Conservation (phyloP, 2,797 vertebrate genomes). For the Clarias fuscus region DNA sequence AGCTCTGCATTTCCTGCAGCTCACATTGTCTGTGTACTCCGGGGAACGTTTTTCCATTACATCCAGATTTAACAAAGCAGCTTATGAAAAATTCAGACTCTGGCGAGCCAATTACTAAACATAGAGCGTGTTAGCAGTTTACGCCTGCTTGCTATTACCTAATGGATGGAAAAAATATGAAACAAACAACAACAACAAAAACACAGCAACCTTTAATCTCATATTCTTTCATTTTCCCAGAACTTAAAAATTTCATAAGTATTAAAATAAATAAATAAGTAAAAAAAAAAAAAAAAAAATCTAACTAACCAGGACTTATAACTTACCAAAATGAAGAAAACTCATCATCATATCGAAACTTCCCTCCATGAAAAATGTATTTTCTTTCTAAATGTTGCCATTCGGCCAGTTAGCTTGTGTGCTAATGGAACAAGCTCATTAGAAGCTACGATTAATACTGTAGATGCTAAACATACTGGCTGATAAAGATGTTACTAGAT, state of each 20-base stretch:
- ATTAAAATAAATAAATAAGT: not conserved
- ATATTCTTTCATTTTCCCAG: slow-evolving; percentile 10
- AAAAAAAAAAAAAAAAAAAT: not conserved
- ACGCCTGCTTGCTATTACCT: not conserved
- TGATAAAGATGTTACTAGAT: not conserved
- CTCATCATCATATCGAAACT: not conserved
- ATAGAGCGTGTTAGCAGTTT: not conserved
- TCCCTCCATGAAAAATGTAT: not conserved
- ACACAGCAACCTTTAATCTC: not conserved
- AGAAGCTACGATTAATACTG: no score
- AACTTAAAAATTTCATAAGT: not conserved
- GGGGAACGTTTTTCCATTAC: not conserved
- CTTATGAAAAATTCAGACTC: slow-evolving; percentile 15
- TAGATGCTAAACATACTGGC: not conserved
- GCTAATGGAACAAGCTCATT: not conserved
- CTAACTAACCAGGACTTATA: not conserved
- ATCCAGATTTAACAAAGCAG: not conserved
- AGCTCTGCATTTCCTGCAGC: not conserved
- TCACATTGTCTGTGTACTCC: not conserved
- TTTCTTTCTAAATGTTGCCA: not conserved
- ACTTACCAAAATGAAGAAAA: not conserved
- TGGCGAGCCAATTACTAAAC: not conserved
- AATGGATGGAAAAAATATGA: not conserved
- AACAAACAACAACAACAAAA: not conserved
- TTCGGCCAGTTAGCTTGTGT: not conserved